These are phyloP conservation scores for Melolontha melolontha DNA, from an alignment of 2,888 invertebrate species.

Conservation along the genomic window DNA sequence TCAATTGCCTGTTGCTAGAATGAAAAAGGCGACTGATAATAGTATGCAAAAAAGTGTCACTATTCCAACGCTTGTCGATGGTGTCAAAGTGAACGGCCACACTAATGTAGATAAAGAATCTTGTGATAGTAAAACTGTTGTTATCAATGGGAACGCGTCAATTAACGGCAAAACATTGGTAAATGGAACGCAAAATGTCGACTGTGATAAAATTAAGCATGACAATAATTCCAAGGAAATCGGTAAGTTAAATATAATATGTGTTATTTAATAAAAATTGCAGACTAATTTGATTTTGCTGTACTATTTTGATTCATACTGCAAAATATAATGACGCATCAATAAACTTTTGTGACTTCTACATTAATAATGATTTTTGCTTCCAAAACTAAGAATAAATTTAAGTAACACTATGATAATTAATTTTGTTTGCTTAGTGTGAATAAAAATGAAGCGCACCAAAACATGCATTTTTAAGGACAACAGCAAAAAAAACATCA, in stretches of 20 bases:
- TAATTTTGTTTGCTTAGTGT: too few species aligned
- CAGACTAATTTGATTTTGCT: too few species aligned
- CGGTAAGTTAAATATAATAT: slow-evolving; percentile 26
- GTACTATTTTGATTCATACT: too few species aligned
- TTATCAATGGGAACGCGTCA: slow-evolving; percentile 22
- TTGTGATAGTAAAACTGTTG: slow-evolving; percentile 26
- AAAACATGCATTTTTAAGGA: too few species aligned
- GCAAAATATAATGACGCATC: too few species aligned
- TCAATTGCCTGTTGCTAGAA: slow-evolving; percentile 79
- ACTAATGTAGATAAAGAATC: slow-evolving; percentile 50
- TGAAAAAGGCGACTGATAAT: slow-evolving; percentile 66
- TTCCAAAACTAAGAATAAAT: too few species aligned
- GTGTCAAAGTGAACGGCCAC: slow-evolving; percentile 57
- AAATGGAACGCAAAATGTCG: slow-evolving; percentile 41
- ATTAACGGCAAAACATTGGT: slow-evolving; percentile 31
- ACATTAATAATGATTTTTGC: too few species aligned
- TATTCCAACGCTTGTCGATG: slow-evolving; percentile 59
- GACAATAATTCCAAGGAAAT: slow-evolving; percentile 13
- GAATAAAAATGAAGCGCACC: too few species aligned
- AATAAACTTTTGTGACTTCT: too few species aligned
- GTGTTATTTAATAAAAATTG: too few species aligned
- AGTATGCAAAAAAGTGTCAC: slow-evolving; percentile 62
- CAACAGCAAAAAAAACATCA: too few species aligned
- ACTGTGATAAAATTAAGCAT: slow-evolving; percentile 38
- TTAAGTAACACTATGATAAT: too few species aligned